Base-by-base conservation (phyloP, 2,797 vertebrate genomes). In the Cynopterus sphinx region DNA sequence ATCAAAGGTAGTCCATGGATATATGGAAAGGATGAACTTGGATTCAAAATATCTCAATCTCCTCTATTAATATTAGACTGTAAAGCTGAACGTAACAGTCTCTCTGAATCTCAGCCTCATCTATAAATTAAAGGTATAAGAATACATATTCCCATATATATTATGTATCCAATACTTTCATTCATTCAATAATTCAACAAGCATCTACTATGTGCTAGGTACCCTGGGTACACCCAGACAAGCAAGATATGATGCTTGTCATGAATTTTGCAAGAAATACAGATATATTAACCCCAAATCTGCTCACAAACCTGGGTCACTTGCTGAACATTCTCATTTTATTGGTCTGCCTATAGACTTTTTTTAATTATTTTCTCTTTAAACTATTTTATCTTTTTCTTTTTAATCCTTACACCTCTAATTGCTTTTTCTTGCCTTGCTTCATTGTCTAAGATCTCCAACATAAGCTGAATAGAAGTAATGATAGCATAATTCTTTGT, bases 171-270 rank as follows among this genome's bases (percentile, higher is more conserved):
- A 77, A n/a, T 24, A 59, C n/a, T 71, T 86, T 46, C 41, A 59
- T 81, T 84, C 78, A 43, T 68, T 78, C 39, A 90, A 87, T 13
- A 83, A 83, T 55, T 96, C 83, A 78, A 82, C 78, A 73, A 68
- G 13, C 16, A 51, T 19, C 33, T 89, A 61, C 17, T 75, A 51
- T 46, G 36, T 84, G 13, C 49, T 65, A 19, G 33, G n/a, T 73
- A 61, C 55, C 55, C 61, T 51, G 5, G 36, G 3, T 75, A 57
- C 49, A 78, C 43, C n/a, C 7, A 61, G 12, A 81, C 41, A 9
- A 94, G 26, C 17, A 97, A 83, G 36, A 73, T 26, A 65, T 10
- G 51, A 33, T 71, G 15, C 39, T 91, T 81, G 16, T 59, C 26
- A 74, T 87, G 43, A 91, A 21, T 59, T 88, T 81, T 65, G 6